A percentile compares a stretch with the other conserved stretches of the same genome.
Evolutionary conservation across 2,113 vertebrate species (phyloP).

Genomic region (Cavia aperea): DNA sequence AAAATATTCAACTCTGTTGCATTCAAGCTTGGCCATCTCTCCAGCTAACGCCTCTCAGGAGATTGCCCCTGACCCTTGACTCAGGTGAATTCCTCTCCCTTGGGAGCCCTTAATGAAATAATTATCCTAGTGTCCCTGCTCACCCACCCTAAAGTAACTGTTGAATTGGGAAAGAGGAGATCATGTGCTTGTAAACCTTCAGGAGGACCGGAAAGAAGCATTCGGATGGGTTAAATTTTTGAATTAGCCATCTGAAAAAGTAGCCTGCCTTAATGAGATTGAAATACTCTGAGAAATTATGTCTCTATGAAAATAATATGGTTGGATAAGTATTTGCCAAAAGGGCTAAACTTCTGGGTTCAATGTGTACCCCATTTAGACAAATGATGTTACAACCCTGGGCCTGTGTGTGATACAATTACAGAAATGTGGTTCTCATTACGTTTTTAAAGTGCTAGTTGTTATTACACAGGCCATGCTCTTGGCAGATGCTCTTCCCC

Average conservation of each 20-base stretch:
- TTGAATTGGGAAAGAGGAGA: neutral
- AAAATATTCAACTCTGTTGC: neutral
- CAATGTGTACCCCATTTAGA: conserved; percentile 61
- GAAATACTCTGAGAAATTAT: conserved; percentile 36
- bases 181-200: neutral
- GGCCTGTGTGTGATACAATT: conserved; percentile 47
- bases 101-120: conserved; percentile 4
- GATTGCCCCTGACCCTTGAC: neutral
- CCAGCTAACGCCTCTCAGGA: neutral
- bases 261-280: conserved; percentile 17
- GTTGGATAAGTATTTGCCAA: conserved; percentile 40
- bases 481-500: conserved; percentile 57
- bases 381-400: conserved; percentile 62
- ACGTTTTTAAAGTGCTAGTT: conserved; percentile 57
- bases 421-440: conserved; percentile 68
- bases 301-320: conserved; percentile 46
- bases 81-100: neutral
- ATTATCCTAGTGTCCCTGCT: neutral
- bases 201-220: neutral
- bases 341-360: conserved; percentile 54
- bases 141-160: neutral
- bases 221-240: conserved; percentile 39
- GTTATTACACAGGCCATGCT: conserved; percentile 39
- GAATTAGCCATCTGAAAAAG: conserved; percentile 21
- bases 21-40: neutral